These are phyloP conservation scores for Athetis lepigone DNA, from an alignment of 2,888 invertebrate species.

Conservation along the genomic window DNA sequence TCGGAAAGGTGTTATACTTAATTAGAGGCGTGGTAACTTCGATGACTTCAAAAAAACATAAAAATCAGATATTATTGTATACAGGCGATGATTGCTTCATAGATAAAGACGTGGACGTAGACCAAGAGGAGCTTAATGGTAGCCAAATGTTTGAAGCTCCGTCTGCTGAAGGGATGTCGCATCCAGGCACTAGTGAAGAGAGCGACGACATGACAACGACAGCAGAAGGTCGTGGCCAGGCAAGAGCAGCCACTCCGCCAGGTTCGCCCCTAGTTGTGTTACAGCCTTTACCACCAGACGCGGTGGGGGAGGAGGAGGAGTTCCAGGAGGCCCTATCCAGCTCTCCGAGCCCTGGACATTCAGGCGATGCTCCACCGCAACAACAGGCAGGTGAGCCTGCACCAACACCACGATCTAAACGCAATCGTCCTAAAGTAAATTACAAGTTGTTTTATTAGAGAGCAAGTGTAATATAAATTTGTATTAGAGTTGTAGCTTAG, in stretches of 20 bases:
- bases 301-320: conserved; percentile 12
- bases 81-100: conserved; percentile 11
- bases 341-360: neutral
- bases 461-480: neutral
- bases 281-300: neutral
- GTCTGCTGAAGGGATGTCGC: neutral
- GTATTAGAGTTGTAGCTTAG: conserved; percentile 6
- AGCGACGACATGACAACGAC: neutral
- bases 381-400: conserved; percentile 4
- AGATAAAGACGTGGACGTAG: neutral
- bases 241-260: neutral
- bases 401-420: conserved; percentile 6
- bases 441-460: conserved; percentile 17
- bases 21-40: conserved; percentile 8
- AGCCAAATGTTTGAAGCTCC: no score
- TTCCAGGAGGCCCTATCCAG: conserved; percentile 6
- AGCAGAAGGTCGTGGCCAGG: neutral
- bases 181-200: neutral
- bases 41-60: conserved; percentile 5
- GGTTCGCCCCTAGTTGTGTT: neutral
- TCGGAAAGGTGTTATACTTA: conserved; percentile 27
- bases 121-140: neutral
- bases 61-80: no score
- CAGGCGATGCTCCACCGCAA: neutral
- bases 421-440: conserved; percentile 17